These are phyloP conservation scores for Sander lucioperca DNA, from an alignment of 2,113 vertebrate species.

Conservation along the genomic window DNA sequence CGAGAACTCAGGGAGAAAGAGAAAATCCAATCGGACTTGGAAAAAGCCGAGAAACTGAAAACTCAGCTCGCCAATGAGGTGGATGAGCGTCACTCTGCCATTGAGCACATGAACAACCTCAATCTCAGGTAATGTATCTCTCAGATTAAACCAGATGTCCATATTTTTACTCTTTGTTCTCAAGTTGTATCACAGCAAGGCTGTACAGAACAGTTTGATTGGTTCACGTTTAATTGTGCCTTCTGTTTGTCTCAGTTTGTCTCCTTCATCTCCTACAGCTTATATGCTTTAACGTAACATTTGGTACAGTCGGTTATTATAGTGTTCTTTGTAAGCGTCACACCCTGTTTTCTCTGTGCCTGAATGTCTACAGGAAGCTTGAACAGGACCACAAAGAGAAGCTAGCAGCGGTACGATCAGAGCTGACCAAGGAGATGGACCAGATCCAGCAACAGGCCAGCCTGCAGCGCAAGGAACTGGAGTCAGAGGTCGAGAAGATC, in stretches of 20 bases:
- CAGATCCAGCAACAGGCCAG: slow-evolving; percentile 90
- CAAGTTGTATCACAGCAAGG: no score
- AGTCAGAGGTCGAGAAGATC: slow-evolving; percentile 90
- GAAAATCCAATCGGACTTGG: slow-evolving; percentile 91
- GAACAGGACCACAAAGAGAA: slow-evolving; percentile 93
- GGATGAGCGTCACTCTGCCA: slow-evolving; percentile 93
- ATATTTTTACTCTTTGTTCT: not conserved
- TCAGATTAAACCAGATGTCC: not conserved
- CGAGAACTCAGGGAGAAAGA: slow-evolving; percentile 91
- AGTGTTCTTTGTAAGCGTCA: not conserved
- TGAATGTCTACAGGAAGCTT: slow-evolving; percentile 86
- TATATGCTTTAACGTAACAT: no score
- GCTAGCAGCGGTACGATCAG: slow-evolving; percentile 80
- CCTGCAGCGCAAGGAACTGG: slow-evolving; percentile 88
- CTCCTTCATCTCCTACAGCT: no score
- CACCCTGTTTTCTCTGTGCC: not conserved
- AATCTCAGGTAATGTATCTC: slow-evolving; percentile 88
- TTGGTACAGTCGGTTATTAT: not conserved
- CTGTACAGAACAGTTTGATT: not conserved
- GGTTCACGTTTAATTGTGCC: not conserved
- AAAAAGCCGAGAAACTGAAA: slow-evolving; percentile 93
- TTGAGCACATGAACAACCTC: slow-evolving; percentile 90
- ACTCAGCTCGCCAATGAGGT: slow-evolving; percentile 92
- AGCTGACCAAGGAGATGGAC: slow-evolving; percentile 90
- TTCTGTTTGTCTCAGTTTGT: no score